A percentile compares a stretch with the other conserved stretches of the same genome.
These are phyloP conservation scores for Tautogolabrus adspersus DNA, from an alignment of 2,113 vertebrate species.

Conservation along the genomic window DNA sequence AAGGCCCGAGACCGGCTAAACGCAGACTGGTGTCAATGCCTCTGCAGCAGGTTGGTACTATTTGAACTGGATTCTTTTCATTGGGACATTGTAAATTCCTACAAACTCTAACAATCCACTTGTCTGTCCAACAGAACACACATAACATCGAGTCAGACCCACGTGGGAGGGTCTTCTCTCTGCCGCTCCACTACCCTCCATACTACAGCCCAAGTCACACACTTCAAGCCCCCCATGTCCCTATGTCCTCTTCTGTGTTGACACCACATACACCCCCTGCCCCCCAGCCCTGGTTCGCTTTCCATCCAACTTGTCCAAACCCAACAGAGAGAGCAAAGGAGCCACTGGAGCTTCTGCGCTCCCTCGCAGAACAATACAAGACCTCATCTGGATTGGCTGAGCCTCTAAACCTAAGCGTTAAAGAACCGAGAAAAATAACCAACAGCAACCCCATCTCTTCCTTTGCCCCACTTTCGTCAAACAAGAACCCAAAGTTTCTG, in stretches of 20 bases:
- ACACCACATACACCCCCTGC: neutral
- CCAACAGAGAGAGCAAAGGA: constrained; percentile 35
- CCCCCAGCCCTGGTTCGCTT: constrained; percentile 5
- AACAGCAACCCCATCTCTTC: constrained; percentile 67
- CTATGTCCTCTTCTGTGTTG: constrained; percentile 17
- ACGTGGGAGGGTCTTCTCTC: constrained; percentile 28
- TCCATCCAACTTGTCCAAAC: neutral
- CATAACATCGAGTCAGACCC: constrained; percentile 34
- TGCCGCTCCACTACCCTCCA: constrained; percentile 36
- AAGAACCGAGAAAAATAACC: constrained; percentile 24
- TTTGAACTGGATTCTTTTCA: neutral
- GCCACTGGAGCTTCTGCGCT: constrained; percentile 73
- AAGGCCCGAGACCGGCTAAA: constrained; percentile 57
- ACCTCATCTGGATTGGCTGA: constrained; percentile 69
- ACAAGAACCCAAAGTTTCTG: constrained; percentile 80
- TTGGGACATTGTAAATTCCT: neutral
- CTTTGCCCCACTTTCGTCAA: constrained; percentile 66
- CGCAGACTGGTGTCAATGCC: constrained; percentile 34
- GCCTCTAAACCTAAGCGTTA: constrained; percentile 82
- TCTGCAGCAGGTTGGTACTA: constrained; percentile 64
- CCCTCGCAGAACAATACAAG: constrained; percentile 77
- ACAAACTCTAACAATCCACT: neutral
- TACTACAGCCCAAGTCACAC: constrained; percentile 39
- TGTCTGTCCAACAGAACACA: constrained; percentile 40
- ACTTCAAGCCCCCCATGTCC: constrained; percentile 45